phyloP scores from a whole-genome alignment of 2,113 vertebrate genomes.

The Dendropsophus ebraccatus region DNA sequence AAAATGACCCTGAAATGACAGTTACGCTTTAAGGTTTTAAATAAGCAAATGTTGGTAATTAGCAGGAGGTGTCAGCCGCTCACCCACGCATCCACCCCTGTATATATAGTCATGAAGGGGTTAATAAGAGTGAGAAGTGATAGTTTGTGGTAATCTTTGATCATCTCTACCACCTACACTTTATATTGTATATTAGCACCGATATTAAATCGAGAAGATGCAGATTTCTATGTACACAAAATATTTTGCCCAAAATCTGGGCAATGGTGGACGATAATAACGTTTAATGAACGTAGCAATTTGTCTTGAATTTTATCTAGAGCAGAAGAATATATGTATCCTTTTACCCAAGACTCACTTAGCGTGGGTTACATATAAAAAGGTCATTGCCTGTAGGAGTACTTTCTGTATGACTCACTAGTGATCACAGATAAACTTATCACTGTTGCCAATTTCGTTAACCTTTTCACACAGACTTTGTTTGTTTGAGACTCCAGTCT shows the following conservation, averaged over 20 bases:
- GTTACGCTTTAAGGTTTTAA: no score
- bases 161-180: no score
- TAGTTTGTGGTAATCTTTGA: neutral
- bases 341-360: slow-evolving; percentile 17
- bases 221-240: neutral
- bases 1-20: no score
- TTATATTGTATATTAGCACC: neutral
- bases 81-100: no score
- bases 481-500: slow-evolving; percentile 45
- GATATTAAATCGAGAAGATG: no score
- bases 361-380: slow-evolving; percentile 70
- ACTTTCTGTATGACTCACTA: slow-evolving; percentile 80
- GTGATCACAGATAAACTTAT: slow-evolving; percentile 76
- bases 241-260: neutral
- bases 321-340: slow-evolving; percentile 17
- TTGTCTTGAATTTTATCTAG: slow-evolving; percentile 21
- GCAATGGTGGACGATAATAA: neutral
- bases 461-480: slow-evolving; percentile 66
- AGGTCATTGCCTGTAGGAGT: slow-evolving; percentile 78
- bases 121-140: no score
- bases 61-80: no score
- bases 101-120: no score
- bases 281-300: neutral
- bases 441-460: slow-evolving; percentile 76
- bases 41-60: no score